Conservation (phyloP, 2,797 vertebrate genomes). For the Lacerta viridis region DNA sequence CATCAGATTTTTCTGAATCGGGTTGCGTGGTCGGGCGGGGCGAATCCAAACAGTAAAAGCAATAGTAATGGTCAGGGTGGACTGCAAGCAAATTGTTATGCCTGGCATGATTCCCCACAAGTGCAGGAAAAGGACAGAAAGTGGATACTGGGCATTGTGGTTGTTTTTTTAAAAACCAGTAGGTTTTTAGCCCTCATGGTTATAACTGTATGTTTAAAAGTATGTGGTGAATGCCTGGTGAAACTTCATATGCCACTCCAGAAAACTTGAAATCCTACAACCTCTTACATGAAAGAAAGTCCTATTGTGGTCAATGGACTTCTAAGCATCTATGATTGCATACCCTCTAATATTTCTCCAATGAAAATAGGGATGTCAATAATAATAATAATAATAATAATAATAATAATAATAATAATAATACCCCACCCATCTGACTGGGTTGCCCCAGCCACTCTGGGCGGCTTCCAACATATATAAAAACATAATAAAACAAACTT, state of each 20-base stretch:
- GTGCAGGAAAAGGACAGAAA: not conserved
- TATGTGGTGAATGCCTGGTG: not conserved
- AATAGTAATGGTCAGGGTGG: not conserved
- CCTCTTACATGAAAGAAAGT: not conserved
- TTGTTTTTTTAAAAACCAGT: not conserved
- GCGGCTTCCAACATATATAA: no score
- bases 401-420: no score
- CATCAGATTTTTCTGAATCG: not conserved
- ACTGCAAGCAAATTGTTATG: not conserved
- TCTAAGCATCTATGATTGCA: not conserved
- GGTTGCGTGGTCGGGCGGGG: no score
- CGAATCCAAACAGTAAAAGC: not conserved
- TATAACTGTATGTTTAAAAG: not conserved
- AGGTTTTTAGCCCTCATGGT: not conserved
- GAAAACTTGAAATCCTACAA: not conserved
- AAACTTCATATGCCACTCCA: not conserved
- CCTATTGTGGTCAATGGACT: not conserved
- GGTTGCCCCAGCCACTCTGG: no score
- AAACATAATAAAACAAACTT: no score
- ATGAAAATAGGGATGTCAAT: no score
- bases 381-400: no score
- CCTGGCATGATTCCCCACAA: not conserved
- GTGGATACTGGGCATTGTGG: not conserved
- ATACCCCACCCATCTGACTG: no score
- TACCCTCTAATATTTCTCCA: no score